Conservation (phyloP, 2,888 invertebrate species). For the Andrena chrysosceles region DNA sequence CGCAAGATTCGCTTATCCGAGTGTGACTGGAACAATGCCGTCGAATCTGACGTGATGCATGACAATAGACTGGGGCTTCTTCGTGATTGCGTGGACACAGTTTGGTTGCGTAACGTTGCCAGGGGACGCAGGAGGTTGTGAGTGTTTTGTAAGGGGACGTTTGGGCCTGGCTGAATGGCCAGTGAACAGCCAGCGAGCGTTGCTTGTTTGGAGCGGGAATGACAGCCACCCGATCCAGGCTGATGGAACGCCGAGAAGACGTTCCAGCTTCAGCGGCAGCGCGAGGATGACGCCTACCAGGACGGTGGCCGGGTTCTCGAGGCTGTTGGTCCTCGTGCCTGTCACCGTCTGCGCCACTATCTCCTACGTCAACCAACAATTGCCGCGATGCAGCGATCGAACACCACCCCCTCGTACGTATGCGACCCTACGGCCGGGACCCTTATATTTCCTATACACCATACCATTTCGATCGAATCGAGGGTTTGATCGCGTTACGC, state of each 20-base stretch:
- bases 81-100: slow-evolving; percentile 5
- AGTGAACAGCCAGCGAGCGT: slow-evolving; percentile 28
- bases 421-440: background rate
- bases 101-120: slow-evolving; percentile 42
- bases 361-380: slow-evolving; percentile 67
- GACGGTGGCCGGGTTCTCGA: slow-evolving; percentile 68
- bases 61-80: slow-evolving; percentile 30
- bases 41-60: slow-evolving; percentile 41
- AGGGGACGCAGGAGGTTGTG: background rate
- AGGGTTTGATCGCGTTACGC: background rate
- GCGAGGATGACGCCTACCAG: slow-evolving; percentile 70
- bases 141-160: background rate
- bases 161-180: slow-evolving; percentile 4
- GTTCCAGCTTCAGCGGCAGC: slow-evolving; percentile 45
- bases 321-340: slow-evolving; percentile 75
- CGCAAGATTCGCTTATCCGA: background rate
- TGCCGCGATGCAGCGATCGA: slow-evolving; percentile 67
- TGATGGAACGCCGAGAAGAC: slow-evolving; percentile 63
- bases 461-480: background rate
- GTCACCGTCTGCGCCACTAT: slow-evolving; percentile 76
- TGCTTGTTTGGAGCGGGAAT: slow-evolving; percentile 56
- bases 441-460: too few species aligned
- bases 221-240: slow-evolving; percentile 41
- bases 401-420: slow-evolving; percentile 66
- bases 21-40: slow-evolving; percentile 24